A percentile compares a stretch with the other conserved stretches of the same genome.
Evolutionary conservation across 2,113 vertebrate genomes (phyloP).

Genomic region (Mustela lutreola): DNA sequence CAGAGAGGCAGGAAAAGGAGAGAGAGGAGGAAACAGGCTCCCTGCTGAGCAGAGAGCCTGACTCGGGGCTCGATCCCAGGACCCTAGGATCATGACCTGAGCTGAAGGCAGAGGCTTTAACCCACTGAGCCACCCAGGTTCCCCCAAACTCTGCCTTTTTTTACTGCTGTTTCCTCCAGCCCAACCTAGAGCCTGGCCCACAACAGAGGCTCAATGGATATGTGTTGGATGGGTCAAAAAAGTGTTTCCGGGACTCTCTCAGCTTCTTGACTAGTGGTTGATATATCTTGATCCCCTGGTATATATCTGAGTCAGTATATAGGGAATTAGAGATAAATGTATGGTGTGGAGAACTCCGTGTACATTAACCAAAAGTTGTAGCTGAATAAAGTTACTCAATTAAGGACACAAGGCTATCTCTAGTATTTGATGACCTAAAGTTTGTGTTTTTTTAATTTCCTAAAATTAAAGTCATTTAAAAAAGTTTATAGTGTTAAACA

Average conservation of each 20-base stretch:
- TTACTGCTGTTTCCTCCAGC: not conserved
- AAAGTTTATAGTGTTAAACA: not conserved
- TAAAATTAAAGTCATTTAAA: slow-evolving; percentile 39
- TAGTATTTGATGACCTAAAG: not conserved
- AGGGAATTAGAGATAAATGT: not conserved
- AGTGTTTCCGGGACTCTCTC: not conserved
- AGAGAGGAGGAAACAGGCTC: no score
- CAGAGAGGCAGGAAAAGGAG: no score
- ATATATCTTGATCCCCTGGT: not conserved
- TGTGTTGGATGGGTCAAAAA: slow-evolving; percentile 9
- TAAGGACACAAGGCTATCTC: not conserved
- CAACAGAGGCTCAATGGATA: not conserved
- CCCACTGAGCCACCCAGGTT: no score
- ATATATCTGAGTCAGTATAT: not conserved
- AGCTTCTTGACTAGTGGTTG: slow-evolving; percentile 1
- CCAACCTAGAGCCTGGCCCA: not conserved
- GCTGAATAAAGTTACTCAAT: not conserved
- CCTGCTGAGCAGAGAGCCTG: no score
- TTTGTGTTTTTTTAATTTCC: not conserved
- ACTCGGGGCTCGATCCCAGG: no score
- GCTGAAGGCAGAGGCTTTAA: no score
- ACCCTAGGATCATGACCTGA: no score
- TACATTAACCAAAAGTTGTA: not conserved
- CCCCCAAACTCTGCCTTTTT: not conserved
- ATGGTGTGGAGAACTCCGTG: not conserved